Base-by-base conservation (phyloP, 2,888 invertebrate genomes). In the Listrodromus nycthemerus region DNA sequence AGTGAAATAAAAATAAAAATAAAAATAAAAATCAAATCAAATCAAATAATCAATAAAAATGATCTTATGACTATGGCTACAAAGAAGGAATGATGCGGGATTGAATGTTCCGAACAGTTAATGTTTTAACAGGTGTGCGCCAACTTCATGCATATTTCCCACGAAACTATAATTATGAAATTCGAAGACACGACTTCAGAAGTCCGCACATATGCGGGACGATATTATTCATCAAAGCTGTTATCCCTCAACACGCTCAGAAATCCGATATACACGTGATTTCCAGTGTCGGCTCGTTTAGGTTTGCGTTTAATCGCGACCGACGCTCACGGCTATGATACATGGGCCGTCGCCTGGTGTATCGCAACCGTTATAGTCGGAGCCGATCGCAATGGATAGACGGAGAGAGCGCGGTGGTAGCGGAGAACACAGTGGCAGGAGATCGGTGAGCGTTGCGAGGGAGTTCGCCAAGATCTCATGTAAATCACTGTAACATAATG, bases 391-490 rank as follows among this genome's bases (percentile, higher is more conserved):
- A 19, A 19, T 1, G 50, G 19, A 30, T 27, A 16, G 16, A 21
- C 55, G 10, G 24, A 1, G 27, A 1, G 27, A 66, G 19, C 41
- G 41, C 30, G 24, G 61, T 58, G 48, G 41, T 63, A 80, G 69
- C 50, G 80, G 58, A 69, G 30, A 21, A 55, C 52, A 55, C 21
- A 33, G 37, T 2, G 33, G 33, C 45, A 37, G 77, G 71, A 67
- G 30, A 19, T 50, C 52, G 48, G 61, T 76, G 79, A 79, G 85
- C 84, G 84, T 82, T 84, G 85, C 81, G 84, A 81, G 82, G 87
- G 82, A 88, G 89, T 89, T 89, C 88, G 87, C 90, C 91, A 90
- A 90, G 90, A 91, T 91, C 89, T 87, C 90, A 89, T 91, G 91
- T 90, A 91, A 91, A 91, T 91, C 89, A 90, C 89, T 85, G 85